These are phyloP conservation scores for Ctenicera cuprea DNA, from an alignment of 2,888 invertebrate species.

Conservation along the genomic window DNA sequence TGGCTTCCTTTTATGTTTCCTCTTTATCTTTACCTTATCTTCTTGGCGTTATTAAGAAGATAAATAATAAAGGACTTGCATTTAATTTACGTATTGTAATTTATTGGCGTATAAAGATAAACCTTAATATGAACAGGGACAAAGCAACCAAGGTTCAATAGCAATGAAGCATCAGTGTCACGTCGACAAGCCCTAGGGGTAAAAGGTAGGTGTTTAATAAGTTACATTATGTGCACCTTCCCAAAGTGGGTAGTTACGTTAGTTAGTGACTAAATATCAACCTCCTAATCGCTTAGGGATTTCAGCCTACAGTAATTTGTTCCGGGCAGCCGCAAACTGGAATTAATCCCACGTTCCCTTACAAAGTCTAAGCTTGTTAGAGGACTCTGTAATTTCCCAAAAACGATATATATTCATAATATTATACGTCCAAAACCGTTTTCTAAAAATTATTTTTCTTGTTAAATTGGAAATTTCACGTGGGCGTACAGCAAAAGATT, in stretches of 20 bases:
- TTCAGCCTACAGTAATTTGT: constrained; percentile 26
- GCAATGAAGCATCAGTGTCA: constrained; percentile 7
- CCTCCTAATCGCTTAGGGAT: constrained; percentile 31
- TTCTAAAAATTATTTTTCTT: too few relatives aligned
- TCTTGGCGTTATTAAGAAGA: not conserved
- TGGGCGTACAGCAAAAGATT: too few relatives aligned
- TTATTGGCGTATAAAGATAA: not conserved
- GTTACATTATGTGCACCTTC: constrained; percentile 24
- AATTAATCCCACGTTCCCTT: constrained; percentile 15
- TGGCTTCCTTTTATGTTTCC: not conserved
- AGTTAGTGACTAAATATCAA: constrained; percentile 31
- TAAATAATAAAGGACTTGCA: not conserved
- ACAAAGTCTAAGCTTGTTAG: not conserved
- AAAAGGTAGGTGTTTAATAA: constrained; percentile 13
- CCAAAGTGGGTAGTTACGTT: constrained; percentile 21
- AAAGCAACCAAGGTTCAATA: constrained; percentile 6
- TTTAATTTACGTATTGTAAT: not conserved
- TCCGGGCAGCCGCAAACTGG: constrained; percentile 8
- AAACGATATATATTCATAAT: not conserved
- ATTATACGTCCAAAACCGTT: too few relatives aligned
- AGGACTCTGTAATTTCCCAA: not conserved
- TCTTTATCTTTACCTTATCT: not conserved
- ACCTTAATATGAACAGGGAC: not conserved
- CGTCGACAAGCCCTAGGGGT: not conserved
- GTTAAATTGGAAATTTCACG: too few relatives aligned